Evolutionary conservation across 1,140 invertebrate genomes (phyloP).

Genomic region (Argopecten irradians): DNA sequence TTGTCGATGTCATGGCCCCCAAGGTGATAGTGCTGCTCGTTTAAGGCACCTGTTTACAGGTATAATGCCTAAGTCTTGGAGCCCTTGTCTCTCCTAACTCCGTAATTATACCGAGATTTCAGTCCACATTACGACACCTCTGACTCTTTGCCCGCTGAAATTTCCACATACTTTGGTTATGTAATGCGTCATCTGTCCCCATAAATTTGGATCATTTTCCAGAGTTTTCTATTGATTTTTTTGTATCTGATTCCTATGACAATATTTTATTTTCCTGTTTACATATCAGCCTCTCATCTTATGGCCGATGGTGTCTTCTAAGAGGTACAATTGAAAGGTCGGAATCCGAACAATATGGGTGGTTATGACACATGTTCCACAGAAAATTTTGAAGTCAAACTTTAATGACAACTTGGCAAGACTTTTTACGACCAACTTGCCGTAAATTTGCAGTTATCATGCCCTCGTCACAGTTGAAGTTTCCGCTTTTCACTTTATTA

Average conservation of each 20-base stretch:
- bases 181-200: slow-evolving; percentile 14
- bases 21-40: not conserved
- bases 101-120: not conserved
- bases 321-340: not conserved
- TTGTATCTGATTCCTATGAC: not conserved
- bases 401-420: not conserved
- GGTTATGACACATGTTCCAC: not conserved
- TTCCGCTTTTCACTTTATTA: not conserved
- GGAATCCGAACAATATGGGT: not conserved
- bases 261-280: slow-evolving; percentile 14
- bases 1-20: not conserved
- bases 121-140: not conserved
- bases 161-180: not conserved
- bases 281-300: slow-evolving; percentile 9
- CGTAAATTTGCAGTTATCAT: not conserved
- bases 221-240: not conserved
- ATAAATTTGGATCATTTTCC: slow-evolving; percentile 16
- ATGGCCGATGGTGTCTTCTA: not conserved
- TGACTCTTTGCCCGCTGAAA: not conserved
- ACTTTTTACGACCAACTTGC: not conserved
- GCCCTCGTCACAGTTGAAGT: not conserved
- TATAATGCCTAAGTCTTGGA: not conserved
- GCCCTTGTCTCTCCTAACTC: not conserved
- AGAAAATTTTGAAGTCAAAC: not conserved
- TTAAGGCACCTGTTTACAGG: slow-evolving; percentile 14